Evolutionary conservation across 2,113 vertebrate genomes (phyloP).

Genomic region (Pseudorhombus dupliciocellatus): DNA sequence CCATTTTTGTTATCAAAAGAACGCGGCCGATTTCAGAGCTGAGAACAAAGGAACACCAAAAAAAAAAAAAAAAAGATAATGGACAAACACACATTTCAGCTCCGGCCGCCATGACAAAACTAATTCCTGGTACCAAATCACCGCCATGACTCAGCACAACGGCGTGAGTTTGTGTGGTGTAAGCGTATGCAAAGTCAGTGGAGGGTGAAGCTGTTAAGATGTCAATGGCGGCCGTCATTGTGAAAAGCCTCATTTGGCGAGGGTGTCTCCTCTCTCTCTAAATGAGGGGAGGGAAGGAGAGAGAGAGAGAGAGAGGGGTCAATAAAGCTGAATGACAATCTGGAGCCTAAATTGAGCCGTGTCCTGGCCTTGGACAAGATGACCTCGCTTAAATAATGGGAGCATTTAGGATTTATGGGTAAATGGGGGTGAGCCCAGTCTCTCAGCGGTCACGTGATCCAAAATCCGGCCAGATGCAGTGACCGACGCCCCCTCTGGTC

Average conservation of each 20-base stretch:
- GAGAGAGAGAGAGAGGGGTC: constrained; percentile 46
- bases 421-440: constrained; percentile 33
- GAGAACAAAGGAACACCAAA: not conserved
- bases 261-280: too few relatives aligned
- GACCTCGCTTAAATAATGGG: constrained; percentile 68
- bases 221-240: constrained; percentile 34
- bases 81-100: not conserved
- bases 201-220: constrained; percentile 68
- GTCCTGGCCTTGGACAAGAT: constrained; percentile 52
- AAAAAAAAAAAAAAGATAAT: not conserved
- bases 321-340: constrained; percentile 60
- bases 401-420: constrained; percentile 58
- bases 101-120: constrained; percentile 13
- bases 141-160: constrained; percentile 49
- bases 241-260: constrained; percentile 49
- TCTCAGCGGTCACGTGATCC: constrained; percentile 23
- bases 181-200: constrained; percentile 54
- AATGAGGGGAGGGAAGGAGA: constrained; percentile 42
- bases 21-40: not conserved
- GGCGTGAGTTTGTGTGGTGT: constrained; percentile 3
- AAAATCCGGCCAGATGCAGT: constrained; percentile 42
- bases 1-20: not conserved
- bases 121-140: constrained; percentile 13
- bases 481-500: constrained; percentile 21
- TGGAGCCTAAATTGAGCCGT: constrained; percentile 59